Percentiles rank a stretch among this genome's conserved stretches.
Evolutionary conservation across 2,888 invertebrate species (phyloP).

Genomic region (Oligia latruncula): DNA sequence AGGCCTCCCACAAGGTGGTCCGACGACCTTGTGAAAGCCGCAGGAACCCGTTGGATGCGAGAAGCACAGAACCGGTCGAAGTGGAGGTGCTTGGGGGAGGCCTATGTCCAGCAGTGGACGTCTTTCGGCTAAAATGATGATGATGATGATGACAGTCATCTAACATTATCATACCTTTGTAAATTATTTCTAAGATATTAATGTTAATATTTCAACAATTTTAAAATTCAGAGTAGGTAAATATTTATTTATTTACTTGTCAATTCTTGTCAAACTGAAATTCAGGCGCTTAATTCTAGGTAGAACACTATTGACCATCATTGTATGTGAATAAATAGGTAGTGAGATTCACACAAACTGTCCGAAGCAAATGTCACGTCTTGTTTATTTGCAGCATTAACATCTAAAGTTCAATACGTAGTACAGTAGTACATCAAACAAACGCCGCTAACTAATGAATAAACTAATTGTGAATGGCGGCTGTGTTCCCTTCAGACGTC

Average conservation of each 20-base stretch:
- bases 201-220: background rate
- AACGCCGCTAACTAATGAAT: slow-evolving; percentile 38
- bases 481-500: slow-evolving; percentile 30
- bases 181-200: background rate
- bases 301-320: background rate
- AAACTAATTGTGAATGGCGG: slow-evolving; percentile 41
- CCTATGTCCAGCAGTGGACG: too few relatives aligned
- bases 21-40: too few relatives aligned
- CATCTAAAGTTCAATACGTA: background rate
- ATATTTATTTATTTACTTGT: background rate
- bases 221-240: background rate
- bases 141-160: background rate
- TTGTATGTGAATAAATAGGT: background rate
- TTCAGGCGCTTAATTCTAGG: background rate
- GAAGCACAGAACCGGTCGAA: too few relatives aligned
- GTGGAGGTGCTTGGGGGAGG: too few relatives aligned
- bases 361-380: background rate
- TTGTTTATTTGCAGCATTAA: background rate
- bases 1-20: too few relatives aligned
- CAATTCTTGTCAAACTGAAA: background rate
- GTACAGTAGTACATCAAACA: background rate
- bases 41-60: too few relatives aligned
- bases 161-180: background rate
- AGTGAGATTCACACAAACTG: background rate
- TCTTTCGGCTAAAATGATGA: too few relatives aligned